phyloP scores from a whole-genome alignment of 2,113 vertebrate species.

The Calcarius ornatus region DNA sequence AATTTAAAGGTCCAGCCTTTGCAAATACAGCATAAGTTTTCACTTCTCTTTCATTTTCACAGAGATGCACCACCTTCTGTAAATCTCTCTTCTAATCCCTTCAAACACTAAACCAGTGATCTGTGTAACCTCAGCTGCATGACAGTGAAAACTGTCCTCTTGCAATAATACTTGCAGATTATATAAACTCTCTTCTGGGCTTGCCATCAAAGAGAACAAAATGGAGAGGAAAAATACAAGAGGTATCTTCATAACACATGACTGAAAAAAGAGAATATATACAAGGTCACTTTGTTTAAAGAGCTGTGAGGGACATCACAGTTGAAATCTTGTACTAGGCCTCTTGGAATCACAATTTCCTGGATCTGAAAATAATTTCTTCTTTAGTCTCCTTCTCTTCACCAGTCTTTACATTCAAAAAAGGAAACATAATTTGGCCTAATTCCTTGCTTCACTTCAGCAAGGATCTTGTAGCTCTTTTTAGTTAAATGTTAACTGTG shows the following conservation, averaged over 20 bases:
- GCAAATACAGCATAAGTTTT: neutral
- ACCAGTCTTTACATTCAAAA: neutral
- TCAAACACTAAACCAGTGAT: neutral
- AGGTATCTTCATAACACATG: neutral
- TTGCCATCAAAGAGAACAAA: conserved; percentile 33
- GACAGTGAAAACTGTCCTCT: neutral
- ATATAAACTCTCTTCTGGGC: conserved; percentile 20
- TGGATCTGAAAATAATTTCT: neutral
- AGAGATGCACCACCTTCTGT: neutral
- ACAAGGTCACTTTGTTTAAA: neutral
- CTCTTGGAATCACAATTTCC: neutral
- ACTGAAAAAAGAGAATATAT: neutral
- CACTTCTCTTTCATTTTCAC: neutral
- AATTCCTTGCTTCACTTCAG: neutral
- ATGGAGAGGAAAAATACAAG: neutral
- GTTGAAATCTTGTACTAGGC: neutral
- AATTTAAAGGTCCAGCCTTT: conserved; percentile 1
- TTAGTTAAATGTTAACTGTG: neutral
- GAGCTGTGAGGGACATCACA: neutral
- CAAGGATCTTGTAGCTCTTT: neutral
- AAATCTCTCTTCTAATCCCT: conserved; percentile 19
- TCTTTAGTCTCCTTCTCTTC: neutral
- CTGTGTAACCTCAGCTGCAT: neutral
- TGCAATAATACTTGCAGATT: neutral
- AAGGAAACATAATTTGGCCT: neutral